Percentiles rank a stretch among this genome's conserved stretches.
These are phyloP conservation scores for Ciconia stormi DNA, from an alignment of 2,113 vertebrate genomes.

Conservation along the genomic window DNA sequence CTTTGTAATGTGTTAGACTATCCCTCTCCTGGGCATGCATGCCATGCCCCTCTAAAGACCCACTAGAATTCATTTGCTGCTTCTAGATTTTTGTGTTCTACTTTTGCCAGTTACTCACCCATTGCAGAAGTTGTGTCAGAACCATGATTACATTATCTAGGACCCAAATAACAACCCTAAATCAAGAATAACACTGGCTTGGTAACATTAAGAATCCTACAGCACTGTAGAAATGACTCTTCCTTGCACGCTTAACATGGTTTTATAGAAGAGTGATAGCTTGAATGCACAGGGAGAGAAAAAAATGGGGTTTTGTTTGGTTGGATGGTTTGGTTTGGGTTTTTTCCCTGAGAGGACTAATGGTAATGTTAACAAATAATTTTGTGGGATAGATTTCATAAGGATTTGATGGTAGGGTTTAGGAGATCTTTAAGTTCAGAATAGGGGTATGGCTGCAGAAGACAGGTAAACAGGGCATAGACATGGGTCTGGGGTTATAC, in stretches of 20 bases:
- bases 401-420: not conserved
- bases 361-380: not conserved
- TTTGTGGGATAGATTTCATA: not conserved
- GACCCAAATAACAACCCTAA: not conserved
- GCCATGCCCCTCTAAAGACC: not conserved
- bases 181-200: not conserved
- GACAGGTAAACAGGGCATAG: not conserved
- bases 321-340: not conserved
- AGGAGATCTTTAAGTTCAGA: not conserved
- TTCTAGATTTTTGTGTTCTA: not conserved
- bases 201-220: not conserved
- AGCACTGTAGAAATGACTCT: not conserved
- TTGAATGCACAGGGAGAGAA: not conserved
- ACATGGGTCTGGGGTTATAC: not conserved
- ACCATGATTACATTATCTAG: not conserved
- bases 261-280: not conserved
- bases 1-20: not conserved
- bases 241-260: not conserved
- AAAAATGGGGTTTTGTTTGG: not conserved
- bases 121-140: not conserved
- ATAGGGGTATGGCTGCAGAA: not conserved
- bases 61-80: not conserved
- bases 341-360: not conserved
- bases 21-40: not conserved
- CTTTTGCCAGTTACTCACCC: not conserved